Evolutionary conservation across 2,113 vertebrate species (phyloP).

Genomic region (Willisornis vidua): DNA sequence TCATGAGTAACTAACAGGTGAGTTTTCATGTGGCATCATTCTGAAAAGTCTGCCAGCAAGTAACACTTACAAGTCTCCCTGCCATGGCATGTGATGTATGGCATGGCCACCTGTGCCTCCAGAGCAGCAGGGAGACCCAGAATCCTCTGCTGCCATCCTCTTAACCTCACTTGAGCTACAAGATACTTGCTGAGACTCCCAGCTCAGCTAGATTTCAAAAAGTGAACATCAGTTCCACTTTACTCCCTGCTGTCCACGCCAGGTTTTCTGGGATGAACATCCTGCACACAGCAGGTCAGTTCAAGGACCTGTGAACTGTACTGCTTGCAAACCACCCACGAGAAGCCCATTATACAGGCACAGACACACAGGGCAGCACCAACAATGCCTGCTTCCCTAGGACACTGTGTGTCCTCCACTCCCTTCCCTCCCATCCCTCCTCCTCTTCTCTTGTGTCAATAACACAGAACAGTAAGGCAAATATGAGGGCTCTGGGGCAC

Average conservation of each 20-base stretch:
- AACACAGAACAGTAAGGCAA: not conserved
- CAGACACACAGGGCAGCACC: not conserved
- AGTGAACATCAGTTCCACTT: not conserved
- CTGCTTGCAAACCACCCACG: not conserved
- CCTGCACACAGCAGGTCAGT: not conserved
- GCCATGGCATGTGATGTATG: fast-evolving
- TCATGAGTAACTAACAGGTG: not conserved
- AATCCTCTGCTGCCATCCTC: not conserved
- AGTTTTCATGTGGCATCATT: not conserved
- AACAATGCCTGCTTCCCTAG: not conserved
- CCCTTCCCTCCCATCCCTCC: not conserved
- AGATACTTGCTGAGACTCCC: not conserved
- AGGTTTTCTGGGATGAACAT: not conserved
- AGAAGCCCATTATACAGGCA: not conserved
- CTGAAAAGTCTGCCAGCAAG: not conserved
- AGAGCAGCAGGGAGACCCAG: not conserved
- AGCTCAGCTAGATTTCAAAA: not conserved
- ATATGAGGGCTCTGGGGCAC: not conserved
- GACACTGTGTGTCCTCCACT: not conserved
- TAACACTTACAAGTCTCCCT: not conserved
- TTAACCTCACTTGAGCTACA: not conserved
- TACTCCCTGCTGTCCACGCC: not conserved
- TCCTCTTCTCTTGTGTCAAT: not conserved
- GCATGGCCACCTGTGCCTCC: not conserved
- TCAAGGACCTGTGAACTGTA: not conserved